Evolutionary conservation across 2,888 invertebrate genomes (phyloP).

Genomic region (Pogonocherus hispidulus): DNA sequence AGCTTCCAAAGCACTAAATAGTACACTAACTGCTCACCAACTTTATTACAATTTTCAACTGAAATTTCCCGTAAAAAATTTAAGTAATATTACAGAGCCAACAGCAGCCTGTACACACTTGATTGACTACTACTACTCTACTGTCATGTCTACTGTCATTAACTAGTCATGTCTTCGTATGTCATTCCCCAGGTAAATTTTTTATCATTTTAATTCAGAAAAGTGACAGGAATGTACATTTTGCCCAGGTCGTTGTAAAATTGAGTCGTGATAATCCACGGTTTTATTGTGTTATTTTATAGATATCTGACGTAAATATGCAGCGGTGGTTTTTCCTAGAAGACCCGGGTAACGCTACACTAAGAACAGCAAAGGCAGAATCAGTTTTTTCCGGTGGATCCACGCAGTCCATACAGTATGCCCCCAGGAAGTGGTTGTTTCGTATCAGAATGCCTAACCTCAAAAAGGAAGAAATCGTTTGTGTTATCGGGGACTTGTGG

Average conservation of each 20-base stretch:
- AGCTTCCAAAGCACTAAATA: no score
- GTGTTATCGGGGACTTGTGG: conserved; percentile 78
- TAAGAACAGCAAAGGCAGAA: conserved; percentile 61
- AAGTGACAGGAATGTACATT: conserved; percentile 31
- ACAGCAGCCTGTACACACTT: no score
- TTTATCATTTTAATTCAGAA: conserved; percentile 30
- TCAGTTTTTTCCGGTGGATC: conserved; percentile 39
- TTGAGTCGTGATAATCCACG: conserved; percentile 12
- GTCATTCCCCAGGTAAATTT: conserved; percentile 38
- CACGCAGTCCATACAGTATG: conserved; percentile 45
- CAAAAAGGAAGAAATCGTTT: conserved; percentile 76
- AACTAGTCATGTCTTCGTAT: conserved; percentile 36
- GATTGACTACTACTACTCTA: no score
- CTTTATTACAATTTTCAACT: no score
- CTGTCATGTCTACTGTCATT: no score
- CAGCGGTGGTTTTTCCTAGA: conserved; percentile 78
- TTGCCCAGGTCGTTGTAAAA: conserved; percentile 7
- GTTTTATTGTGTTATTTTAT: conserved; percentile 20
- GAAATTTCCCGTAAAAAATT: no score
- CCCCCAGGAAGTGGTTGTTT: conserved; percentile 69
- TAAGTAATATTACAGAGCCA: no score
- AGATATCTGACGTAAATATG: conserved; percentile 65
- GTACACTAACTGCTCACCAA: no score
- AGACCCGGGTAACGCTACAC: conserved; percentile 69
- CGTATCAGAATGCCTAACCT: conserved; percentile 71